Percentiles rank a stretch among this genome's conserved stretches.
phyloP scores from a whole-genome alignment of 2,113 vertebrate genomes.

The Crocuta crocuta region DNA sequence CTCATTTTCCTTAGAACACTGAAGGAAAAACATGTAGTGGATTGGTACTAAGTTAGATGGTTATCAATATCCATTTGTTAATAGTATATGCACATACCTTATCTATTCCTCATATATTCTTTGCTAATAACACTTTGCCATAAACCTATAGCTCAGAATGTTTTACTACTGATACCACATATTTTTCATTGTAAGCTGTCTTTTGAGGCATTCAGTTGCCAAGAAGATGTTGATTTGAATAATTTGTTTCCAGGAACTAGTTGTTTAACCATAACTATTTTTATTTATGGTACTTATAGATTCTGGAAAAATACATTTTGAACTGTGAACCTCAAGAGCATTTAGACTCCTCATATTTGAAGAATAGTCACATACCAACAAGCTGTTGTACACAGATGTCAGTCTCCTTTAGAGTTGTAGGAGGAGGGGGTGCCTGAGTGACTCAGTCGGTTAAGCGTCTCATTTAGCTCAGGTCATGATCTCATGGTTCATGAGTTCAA shows the following conservation, averaged over 20 bases:
- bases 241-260: not conserved
- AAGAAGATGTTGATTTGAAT: not conserved
- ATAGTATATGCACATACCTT: not conserved
- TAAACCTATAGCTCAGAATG: not conserved
- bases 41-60: not conserved
- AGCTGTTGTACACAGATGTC: not conserved
- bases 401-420: not conserved
- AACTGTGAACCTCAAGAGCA: not conserved
- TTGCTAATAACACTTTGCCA: not conserved
- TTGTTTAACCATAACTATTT: not conserved
- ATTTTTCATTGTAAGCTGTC: not conserved
- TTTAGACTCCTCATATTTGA: conserved; percentile 9
- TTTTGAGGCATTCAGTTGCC: not conserved
- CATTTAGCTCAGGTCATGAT: no score
- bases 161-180: not conserved
- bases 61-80: not conserved
- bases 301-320: conserved; percentile 16
- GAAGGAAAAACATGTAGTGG: not conserved
- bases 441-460: no score
- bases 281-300: not conserved
- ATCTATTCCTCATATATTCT: not conserved
- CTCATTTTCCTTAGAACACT: not conserved
- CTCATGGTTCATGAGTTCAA: no score
- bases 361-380: not conserved
- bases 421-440: not conserved